phyloP scores from a whole-genome alignment of 2,888 invertebrate species.

The Dynastes hyllus region DNA sequence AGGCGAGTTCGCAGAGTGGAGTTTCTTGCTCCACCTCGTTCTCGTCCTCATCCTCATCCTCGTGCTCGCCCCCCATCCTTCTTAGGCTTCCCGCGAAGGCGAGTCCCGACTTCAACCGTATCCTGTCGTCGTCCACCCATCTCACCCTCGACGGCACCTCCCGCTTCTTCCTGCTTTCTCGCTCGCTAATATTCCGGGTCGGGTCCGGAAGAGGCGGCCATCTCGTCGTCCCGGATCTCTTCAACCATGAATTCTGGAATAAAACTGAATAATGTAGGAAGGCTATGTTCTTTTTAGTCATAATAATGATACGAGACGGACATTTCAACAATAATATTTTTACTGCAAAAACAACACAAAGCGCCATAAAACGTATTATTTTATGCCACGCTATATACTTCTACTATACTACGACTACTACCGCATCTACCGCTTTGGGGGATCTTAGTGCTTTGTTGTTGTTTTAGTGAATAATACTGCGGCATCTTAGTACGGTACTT shows the following conservation, averaged over 20 bases:
- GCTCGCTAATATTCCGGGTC: constrained; percentile 61
- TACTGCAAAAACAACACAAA: constrained; percentile 42
- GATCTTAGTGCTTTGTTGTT: constrained; percentile 1
- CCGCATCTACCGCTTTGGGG: background rate
- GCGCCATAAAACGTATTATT: constrained; percentile 45
- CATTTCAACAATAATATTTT: constrained; percentile 51
- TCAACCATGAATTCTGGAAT: constrained; percentile 65
- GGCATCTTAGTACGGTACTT: background rate
- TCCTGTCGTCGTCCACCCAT: constrained; percentile 54
- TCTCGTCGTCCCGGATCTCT: constrained; percentile 63
- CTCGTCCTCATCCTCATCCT: background rate
- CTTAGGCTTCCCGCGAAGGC: no score
- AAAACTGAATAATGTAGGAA: constrained; percentile 67
- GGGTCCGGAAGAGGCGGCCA: constrained; percentile 61
- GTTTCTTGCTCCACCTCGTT: constrained; percentile 45
- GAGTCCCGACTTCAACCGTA: constrained; percentile 21
- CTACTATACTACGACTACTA: no score
- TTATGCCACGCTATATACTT: constrained; percentile 29
- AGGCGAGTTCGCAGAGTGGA: constrained; percentile 47
- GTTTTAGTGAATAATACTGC: constrained; percentile 8
- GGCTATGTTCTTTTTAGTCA: constrained; percentile 57
- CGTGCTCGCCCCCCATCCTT: constrained; percentile 55
- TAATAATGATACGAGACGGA: constrained; percentile 50
- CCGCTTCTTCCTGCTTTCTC: constrained; percentile 21
- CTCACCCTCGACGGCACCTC: background rate